A percentile compares a stretch with the other conserved stretches of the same genome.
Conservation (phyloP, 2,113 vertebrate species). For the Neopipo cinnamomea region DNA sequence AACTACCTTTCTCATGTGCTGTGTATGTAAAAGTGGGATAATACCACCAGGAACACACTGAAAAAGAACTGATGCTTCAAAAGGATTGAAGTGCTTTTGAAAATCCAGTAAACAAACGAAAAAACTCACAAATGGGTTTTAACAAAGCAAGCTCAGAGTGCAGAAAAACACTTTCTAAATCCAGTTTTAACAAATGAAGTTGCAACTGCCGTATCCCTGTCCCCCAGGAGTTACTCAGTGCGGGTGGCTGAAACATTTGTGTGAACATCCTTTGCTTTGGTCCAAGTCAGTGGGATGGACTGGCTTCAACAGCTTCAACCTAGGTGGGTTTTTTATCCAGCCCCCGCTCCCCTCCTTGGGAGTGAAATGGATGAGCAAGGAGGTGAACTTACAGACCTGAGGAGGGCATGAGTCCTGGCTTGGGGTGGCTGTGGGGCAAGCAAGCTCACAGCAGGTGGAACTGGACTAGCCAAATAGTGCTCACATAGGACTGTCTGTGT, state of each 20-base stretch:
- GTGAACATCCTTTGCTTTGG: neutral
- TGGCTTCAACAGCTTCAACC: neutral
- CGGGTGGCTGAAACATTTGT: neutral
- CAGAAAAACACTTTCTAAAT: neutral
- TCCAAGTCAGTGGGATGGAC: neutral
- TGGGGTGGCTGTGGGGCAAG: fast-evolving
- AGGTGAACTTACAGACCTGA: neutral
- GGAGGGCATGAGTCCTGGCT: neutral
- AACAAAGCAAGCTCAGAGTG: neutral
- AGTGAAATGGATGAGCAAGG: neutral
- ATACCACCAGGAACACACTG: neutral
- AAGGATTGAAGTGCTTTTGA: neutral
- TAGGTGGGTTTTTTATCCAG: neutral
- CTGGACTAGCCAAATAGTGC: fast-evolving
- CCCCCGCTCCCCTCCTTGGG: neutral
- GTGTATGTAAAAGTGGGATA: neutral
- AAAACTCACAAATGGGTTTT: neutral
- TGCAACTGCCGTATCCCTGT: neutral
- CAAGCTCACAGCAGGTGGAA: neutral
- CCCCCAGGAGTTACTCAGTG: neutral
- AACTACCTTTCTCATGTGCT: neutral
- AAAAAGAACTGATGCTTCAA: neutral
- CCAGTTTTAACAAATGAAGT: neutral
- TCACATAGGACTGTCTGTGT: neutral
- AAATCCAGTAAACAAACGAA: neutral